Percentiles rank a stretch among this genome's conserved stretches.
These are phyloP conservation scores for Ceuthmochares aereus DNA, from an alignment of 2,113 vertebrate genomes.

Conservation along the genomic window DNA sequence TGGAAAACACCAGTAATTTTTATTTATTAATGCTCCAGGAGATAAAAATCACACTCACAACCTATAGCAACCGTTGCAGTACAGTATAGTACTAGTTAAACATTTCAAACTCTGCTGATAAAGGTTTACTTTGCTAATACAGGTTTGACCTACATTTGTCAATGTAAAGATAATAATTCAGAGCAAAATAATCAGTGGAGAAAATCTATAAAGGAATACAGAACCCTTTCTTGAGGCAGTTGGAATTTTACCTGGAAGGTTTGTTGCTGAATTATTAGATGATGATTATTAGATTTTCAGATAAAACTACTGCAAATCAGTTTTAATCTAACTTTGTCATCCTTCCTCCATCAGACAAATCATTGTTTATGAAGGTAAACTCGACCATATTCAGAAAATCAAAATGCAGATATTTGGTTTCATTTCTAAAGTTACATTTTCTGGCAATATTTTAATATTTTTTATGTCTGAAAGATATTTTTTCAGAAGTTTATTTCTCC, in stretches of 20 bases:
- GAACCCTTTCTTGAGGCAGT: neutral
- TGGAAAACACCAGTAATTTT: conserved; percentile 14
- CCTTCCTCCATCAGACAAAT: neutral
- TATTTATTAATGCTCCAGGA: conserved; percentile 24
- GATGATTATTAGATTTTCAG: neutral
- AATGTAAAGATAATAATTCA: conserved; percentile 19
- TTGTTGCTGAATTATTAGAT: neutral
- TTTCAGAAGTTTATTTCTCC: neutral
- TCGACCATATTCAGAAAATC: neutral
- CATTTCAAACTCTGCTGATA: neutral
- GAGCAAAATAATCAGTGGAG: neutral
- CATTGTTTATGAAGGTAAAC: neutral
- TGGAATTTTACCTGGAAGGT: neutral
- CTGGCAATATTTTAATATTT: neutral
- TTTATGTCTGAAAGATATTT: neutral
- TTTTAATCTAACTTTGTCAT: neutral
- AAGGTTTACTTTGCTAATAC: neutral
- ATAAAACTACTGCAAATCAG: neutral
- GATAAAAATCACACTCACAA: conserved; percentile 4
- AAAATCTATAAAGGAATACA: conserved; percentile 39
- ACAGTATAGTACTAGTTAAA: conserved; percentile 11
- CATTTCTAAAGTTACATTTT: neutral
- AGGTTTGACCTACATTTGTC: conserved; percentile 24
- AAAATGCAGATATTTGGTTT: neutral
- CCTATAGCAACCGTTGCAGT: neutral